Evolutionary conservation across 1,140 invertebrate species (phyloP).

Genomic region (Sipha flava): DNA sequence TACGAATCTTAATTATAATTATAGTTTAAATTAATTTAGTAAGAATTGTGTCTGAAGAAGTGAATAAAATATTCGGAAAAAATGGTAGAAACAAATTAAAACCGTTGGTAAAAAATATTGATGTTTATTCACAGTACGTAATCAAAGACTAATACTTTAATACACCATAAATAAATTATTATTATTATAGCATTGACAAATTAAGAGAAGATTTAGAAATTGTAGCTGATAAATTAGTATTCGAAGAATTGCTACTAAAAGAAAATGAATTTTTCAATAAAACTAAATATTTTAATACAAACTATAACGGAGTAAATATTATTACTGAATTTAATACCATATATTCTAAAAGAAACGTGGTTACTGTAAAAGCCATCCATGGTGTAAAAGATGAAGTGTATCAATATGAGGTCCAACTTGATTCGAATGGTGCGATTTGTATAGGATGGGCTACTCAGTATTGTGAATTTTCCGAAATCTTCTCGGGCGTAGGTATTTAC

Average conservation of each 20-base stretch:
- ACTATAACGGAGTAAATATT: neutral
- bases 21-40: neutral
- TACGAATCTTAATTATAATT: too few relatives aligned
- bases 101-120: neutral
- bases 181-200: neutral
- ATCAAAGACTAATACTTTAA: neutral
- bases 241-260: neutral
- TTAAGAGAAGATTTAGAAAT: neutral
- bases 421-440: neutral
- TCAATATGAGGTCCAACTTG: slow-evolving; percentile 1
- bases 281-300: neutral
- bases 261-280: neutral
- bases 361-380: neutral
- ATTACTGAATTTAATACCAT: neutral
- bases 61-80: neutral
- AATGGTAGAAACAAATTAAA: neutral
- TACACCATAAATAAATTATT: neutral
- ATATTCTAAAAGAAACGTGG: neutral
- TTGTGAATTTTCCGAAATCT: neutral
- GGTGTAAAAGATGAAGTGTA: neutral
- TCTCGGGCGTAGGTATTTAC: neutral
- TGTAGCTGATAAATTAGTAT: neutral
- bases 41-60: neutral
- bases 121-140: neutral
- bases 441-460: neutral